Evolutionary conservation across 2,797 vertebrate species (phyloP), one percentile per base, ranked within the genome.

Genomic region (Falco rusticolus): DNA sequence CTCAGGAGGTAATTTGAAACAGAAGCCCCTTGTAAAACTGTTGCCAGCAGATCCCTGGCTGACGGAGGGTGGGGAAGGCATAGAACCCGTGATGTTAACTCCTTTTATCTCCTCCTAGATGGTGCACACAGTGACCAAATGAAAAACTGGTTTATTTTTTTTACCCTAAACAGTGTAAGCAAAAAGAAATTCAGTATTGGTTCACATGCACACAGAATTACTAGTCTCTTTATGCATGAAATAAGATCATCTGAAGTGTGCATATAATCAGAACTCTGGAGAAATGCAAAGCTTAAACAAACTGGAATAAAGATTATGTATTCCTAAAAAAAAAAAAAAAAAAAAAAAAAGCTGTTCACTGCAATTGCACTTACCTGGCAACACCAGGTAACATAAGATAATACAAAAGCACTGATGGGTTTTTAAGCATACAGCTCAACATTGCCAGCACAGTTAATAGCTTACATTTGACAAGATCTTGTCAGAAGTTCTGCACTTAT

Each of bases 391-490:
- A 93, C 34, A 65, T 16, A 54, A 92, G 66, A 77, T 82, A 89
- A 93, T 54, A 61, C n/a, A 87, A 90, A 90, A 96, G 82, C 19
- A 78, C 45, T 85, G 79, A 71, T 0, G 6, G 86, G 53, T 43
- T 90, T 93, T 91, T 84, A 87, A 86, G 81, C 50, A 57, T 60
- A 83, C 61, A 69, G 94, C 43, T 90, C 78, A 61, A 84, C 78
- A 68, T 6, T 76, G 65, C 76, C 89, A 81, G 79, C 72, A 91
- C 64, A 60, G 83, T 94, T 94, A 92, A 94, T 57, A 78, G 75
- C 47, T 89, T 75, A 48, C 78, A 87, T 95, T 83, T 94, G 93
- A 95, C 94, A 93, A 78, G 64, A 93, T 68, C 84, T 89, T 6
- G 0, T 94, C 93, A 92, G 45, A 85, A 92, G 87, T 92, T 93